phyloP scores from a whole-genome alignment of 1,140 invertebrate genomes.

The Batillaria attramentaria region DNA sequence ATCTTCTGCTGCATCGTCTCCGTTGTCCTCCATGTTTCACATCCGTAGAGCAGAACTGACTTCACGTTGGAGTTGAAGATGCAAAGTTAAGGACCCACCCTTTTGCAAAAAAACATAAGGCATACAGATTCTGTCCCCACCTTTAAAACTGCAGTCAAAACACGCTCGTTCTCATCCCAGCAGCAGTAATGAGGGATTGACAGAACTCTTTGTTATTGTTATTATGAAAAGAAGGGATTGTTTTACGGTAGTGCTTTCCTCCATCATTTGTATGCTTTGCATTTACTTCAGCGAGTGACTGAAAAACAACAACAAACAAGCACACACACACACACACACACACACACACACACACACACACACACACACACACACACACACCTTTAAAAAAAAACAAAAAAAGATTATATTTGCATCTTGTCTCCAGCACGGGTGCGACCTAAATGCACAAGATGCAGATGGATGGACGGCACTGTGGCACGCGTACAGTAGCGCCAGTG shows the following conservation, averaged over 20 bases:
- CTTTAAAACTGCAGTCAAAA: too few relatives aligned
- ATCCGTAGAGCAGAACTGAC: too few relatives aligned
- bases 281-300: constrained; percentile 55
- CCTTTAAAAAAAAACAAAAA: neutral
- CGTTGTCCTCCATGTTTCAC: too few relatives aligned
- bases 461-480: constrained; percentile 18
- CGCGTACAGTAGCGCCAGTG: constrained; percentile 33
- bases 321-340: constrained; percentile 33
- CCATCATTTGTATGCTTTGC: constrained; percentile 52
- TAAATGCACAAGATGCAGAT: neutral
- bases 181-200: too few relatives aligned
- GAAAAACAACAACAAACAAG: constrained; percentile 53
- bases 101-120: neutral
- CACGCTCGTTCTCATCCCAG: too few relatives aligned
- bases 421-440: neutral
- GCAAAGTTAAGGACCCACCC: neutral
- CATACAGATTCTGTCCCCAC: too few relatives aligned
- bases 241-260: neutral
- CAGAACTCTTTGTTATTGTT: too few relatives aligned
- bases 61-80: too few relatives aligned
- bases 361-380: neutral
- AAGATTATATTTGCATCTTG: neutral
- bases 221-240: neutral
- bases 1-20: too few relatives aligned
- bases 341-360: neutral